Base-by-base conservation (phyloP, 35 echinoderm and acorn worm species). In the Chiridota heheva region DNA sequence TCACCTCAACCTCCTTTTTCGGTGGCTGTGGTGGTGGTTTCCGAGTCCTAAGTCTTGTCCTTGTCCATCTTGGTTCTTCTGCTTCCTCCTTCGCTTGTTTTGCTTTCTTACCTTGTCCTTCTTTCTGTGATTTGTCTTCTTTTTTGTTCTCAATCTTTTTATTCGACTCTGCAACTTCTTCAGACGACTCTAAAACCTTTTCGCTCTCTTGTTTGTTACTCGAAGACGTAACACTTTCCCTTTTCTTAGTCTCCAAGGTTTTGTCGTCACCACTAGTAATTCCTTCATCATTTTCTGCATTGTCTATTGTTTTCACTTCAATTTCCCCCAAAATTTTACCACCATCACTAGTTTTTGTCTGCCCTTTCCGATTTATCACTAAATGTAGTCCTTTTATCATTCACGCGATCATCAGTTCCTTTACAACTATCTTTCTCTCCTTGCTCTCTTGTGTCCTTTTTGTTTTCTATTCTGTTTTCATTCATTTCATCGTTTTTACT, bases 71-170 rank as follows among this genome's bases (percentile, higher is more conserved):
- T 16, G 49, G 28, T n/a, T 72, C 69, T n/a, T 18, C 27, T 7
- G 10, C 64, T 35, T 86, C 51, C 27, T 44, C 61, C 31, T 67
- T 29, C 17, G 49, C 44, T 34, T 32, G 7, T 40, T 18, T 69
- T 33, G 25, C 29, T 29, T 71, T 26, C 3, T 28, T n/a, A 78
- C 26, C 46, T 42, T 42, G 62, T 33, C 76, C 7, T 31, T 40
- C 42, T 69, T 81, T 32, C 63, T 69, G 34, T 73, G 72, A 32
- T 58, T 73, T 41, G 59, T 79, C 65, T 88, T 88, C 72, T 76
- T 76, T 5, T 43, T 49, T 5, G 72, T 53, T 0, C 42, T 25
- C 13, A 49, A 30, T 17, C 72, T 49, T 55, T 76, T 15, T 47
- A 8, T 69, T 36, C 24, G 61, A 65, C 1, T 70, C 81, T 0